phyloP scores from a whole-genome alignment of 2,888 invertebrate species.

The Oxystoma pomonae region DNA sequence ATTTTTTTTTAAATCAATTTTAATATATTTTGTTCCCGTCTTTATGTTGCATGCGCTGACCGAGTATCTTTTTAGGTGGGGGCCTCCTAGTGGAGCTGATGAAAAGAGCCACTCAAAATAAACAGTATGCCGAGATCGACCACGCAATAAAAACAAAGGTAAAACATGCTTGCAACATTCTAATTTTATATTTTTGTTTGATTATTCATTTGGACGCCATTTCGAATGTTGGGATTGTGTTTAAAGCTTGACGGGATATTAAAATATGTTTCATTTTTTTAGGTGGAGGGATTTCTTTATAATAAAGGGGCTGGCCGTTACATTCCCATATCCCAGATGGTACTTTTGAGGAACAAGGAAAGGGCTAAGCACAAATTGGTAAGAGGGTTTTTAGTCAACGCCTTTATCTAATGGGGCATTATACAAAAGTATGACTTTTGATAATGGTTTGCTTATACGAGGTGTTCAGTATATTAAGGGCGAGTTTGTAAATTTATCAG shows the following conservation, averaged over 20 bases:
- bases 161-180: no score
- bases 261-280: slow-evolving; percentile 7
- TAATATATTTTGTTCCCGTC: background rate
- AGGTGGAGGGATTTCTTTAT: slow-evolving; percentile 86
- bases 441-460: no score
- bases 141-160: slow-evolving; percentile 83
- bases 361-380: slow-evolving; percentile 76
- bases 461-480: no score
- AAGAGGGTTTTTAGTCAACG: slow-evolving; percentile 25
- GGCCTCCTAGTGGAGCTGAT: slow-evolving; percentile 91
- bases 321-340: slow-evolving; percentile 85
- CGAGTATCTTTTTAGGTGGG: slow-evolving; percentile 67
- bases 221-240: no score
- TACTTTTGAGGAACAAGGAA: slow-evolving; percentile 82
- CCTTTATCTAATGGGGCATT: no score
- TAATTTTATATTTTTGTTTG: slow-evolving; percentile 6
- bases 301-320: slow-evolving; percentile 90
- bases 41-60: no score
- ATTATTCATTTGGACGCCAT: background rate
- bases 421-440: no score
- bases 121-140: slow-evolving; percentile 88
- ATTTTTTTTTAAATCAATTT: background rate
- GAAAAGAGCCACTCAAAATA: slow-evolving; percentile 85
- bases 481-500: no score
- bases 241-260: no score